phyloP scores from a whole-genome alignment of 2,888 invertebrate species.

The Mylabris sibirica region DNA sequence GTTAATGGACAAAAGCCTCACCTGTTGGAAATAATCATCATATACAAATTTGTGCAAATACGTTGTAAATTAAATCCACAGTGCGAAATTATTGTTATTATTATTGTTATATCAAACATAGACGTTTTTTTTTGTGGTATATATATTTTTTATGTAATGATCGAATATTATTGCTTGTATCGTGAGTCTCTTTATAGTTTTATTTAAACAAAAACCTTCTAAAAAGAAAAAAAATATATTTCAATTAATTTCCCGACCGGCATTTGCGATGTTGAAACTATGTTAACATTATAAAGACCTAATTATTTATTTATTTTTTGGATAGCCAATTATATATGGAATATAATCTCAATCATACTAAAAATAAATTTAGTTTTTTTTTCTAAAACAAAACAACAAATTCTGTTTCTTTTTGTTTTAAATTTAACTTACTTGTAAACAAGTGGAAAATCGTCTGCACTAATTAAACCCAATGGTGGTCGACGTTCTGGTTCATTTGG shows the following conservation, averaged over 20 bases:
- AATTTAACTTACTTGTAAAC: constrained; percentile 80
- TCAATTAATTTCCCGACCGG: constrained; percentile 34
- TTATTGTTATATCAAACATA: constrained; percentile 25
- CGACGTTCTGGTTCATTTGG: constrained; percentile 75
- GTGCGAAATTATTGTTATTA: constrained; percentile 37
- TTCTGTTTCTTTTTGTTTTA: constrained; percentile 18
- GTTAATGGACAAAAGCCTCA: constrained; percentile 35
- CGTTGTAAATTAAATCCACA: constrained; percentile 44
- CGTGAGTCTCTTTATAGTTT: constrained; percentile 34
- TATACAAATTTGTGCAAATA: constrained; percentile 40
- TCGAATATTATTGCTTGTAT: constrained; percentile 42
- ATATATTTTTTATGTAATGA: constrained; percentile 41
- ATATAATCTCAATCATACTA: constrained; percentile 16
- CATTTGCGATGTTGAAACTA: constrained; percentile 19
- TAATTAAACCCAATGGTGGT: constrained; percentile 83
- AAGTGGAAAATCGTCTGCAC: constrained; percentile 80
- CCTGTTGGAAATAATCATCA: constrained; percentile 36
- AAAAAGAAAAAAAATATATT: constrained; percentile 52
- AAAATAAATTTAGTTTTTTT: constrained; percentile 20
- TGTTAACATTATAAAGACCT: constrained; percentile 18
- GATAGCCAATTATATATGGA: constrained; percentile 1
- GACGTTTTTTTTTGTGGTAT: constrained; percentile 34
- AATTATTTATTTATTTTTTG: background rate
- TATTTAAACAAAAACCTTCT: constrained; percentile 46
- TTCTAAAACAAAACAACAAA: constrained; percentile 27